phyloP scores from a whole-genome alignment of 2,888 invertebrate species.

The Ditula angustiorana region DNA sequence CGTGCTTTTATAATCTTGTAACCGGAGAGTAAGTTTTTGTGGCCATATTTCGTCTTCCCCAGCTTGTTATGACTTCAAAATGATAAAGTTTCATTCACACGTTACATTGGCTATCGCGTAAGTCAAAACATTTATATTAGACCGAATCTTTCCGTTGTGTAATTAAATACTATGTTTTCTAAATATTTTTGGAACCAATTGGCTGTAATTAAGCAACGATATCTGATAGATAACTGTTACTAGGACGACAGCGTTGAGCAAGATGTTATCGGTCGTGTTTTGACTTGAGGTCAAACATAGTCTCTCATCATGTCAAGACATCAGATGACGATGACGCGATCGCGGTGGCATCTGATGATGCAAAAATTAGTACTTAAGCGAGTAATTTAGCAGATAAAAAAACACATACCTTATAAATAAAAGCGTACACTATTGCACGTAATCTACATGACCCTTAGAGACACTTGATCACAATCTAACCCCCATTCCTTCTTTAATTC shows the following conservation, averaged over 20 bases:
- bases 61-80: neutral
- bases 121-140: neutral
- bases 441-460: too few relatives aligned
- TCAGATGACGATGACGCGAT: neutral
- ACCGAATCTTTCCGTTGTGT: constrained; percentile 9
- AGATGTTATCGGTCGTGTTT: constrained; percentile 26
- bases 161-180: constrained; percentile 7
- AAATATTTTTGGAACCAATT: neutral
- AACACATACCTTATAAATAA: too few relatives aligned
- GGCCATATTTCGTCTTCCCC: neutral
- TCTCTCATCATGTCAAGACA: neutral
- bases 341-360: too few relatives aligned
- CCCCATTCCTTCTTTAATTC: too few relatives aligned
- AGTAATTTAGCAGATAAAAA: too few relatives aligned
- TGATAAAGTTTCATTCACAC: neutral
- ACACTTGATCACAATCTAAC: too few relatives aligned
- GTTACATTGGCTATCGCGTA: constrained; percentile 1
- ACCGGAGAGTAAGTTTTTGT: neutral
- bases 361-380: too few relatives aligned
- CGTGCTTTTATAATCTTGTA: too few relatives aligned
- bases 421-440: too few relatives aligned
- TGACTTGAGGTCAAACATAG: constrained; percentile 19
- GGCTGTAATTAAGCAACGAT: constrained; percentile 20
- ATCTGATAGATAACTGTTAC: constrained; percentile 34
- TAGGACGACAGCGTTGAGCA: constrained; percentile 29